phyloP scores from a whole-genome alignment of 2,888 invertebrate species.

The Tricholauxania praeusta region DNA sequence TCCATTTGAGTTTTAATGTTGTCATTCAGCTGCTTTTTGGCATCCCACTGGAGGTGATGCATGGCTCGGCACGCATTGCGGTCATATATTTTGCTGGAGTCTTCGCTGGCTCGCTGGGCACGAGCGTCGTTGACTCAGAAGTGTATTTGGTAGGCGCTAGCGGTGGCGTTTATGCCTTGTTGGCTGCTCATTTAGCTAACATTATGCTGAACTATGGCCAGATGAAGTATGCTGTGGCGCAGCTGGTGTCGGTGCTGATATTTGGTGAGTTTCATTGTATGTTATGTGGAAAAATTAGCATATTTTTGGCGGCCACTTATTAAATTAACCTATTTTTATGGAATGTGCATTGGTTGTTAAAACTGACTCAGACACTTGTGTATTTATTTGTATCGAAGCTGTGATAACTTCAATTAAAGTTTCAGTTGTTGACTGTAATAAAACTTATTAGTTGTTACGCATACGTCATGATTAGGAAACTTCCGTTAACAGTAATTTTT shows the following conservation, averaged over 20 bases:
- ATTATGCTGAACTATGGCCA: slow-evolving; percentile 94
- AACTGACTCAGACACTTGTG: too few species aligned
- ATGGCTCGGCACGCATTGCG: slow-evolving; percentile 89
- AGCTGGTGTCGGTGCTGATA: slow-evolving; percentile 90
- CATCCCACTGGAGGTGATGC: slow-evolving; percentile 95
- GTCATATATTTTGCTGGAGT: slow-evolving; percentile 94
- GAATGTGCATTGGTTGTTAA: too few species aligned
- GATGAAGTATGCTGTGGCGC: slow-evolving; percentile 92
- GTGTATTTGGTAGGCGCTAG: slow-evolving; percentile 97
- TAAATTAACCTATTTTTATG: too few species aligned
- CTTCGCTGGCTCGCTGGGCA: slow-evolving; percentile 84
- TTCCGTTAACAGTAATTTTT: too few species aligned
- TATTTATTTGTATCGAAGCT: too few species aligned
- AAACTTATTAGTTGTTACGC: too few species aligned
- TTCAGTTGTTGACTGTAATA: too few species aligned
- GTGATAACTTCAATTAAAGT: too few species aligned
- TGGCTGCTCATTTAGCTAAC: slow-evolving; percentile 96
- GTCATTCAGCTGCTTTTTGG: slow-evolving; percentile 94
- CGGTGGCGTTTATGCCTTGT: slow-evolving; percentile 96
- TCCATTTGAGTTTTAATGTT: slow-evolving; percentile 94
- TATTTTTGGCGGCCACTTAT: too few species aligned
- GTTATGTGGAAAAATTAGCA: too few species aligned
- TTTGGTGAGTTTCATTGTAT: slow-evolving; percentile 75
- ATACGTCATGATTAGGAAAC: too few species aligned
- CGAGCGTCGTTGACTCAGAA: slow-evolving; percentile 93